Conservation (phyloP, 2,888 invertebrate species). For the Machimus rusticus region DNA sequence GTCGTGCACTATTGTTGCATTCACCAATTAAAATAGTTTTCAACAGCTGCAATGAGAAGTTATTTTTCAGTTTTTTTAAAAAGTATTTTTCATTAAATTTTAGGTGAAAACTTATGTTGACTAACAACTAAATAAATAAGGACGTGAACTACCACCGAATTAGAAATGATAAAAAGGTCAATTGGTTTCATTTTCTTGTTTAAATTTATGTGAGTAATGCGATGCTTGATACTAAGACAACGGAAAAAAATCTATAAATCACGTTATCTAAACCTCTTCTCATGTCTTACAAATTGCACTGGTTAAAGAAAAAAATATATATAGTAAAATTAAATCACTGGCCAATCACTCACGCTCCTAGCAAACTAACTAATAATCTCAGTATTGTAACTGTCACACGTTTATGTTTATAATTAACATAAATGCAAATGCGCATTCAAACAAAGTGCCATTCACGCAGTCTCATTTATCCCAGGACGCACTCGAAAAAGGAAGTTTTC, state of each 20-base stretch:
- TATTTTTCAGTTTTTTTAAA: not conserved
- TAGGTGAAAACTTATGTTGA: constrained; percentile 33
- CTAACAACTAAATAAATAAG: constrained; percentile 26
- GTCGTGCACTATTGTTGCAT: not conserved
- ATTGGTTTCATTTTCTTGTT: not conserved
- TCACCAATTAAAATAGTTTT: not conserved
- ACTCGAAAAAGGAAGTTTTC: not conserved
- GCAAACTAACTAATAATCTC: constrained; percentile 17
- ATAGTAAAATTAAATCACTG: constrained; percentile 49
- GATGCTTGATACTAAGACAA: not conserved
- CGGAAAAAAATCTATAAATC: constrained; percentile 6
- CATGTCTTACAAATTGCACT: constrained; percentile 51
- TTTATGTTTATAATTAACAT: not conserved
- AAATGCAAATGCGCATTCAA: not conserved
- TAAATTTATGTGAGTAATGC: not conserved
- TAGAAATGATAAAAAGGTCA: not conserved
- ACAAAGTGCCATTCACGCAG: not conserved
- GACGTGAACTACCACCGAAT: constrained; percentile 22
- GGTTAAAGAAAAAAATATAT: constrained; percentile 47
- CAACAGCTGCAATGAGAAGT: constrained; percentile 29
- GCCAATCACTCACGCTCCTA: constrained; percentile 40
- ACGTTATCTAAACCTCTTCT: not conserved
- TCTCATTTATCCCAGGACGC: not conserved
- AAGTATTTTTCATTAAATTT: constrained; percentile 19
- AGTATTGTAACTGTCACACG: constrained; percentile 27